Conservation (phyloP, 2,797 vertebrate genomes). For the Scomberomorus guttatus region DNA sequence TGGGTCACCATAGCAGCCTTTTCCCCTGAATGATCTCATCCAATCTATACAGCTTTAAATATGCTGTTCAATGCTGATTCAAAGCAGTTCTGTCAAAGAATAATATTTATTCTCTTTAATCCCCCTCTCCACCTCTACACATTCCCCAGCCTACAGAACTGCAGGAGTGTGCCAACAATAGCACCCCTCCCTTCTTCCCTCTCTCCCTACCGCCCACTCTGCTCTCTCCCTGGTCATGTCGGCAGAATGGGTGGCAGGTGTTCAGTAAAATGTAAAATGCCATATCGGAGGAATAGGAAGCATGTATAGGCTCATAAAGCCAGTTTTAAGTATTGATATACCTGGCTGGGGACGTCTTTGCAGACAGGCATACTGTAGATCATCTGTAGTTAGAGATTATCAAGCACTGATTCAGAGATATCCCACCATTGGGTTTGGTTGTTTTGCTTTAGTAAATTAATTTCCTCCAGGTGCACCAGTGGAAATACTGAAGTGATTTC, state of each 20-base stretch:
- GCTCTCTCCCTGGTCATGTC: constrained; percentile 20
- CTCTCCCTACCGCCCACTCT: constrained; percentile 35
- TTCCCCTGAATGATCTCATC: constrained; percentile 72
- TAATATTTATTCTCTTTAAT: constrained; percentile 80
- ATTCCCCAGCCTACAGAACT: constrained; percentile 67
- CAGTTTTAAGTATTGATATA: not conserved
- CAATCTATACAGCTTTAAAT: constrained; percentile 52
- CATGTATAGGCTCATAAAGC: constrained; percentile 10
- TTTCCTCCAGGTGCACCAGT: constrained; percentile 61
- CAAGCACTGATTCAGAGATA: constrained; percentile 20
- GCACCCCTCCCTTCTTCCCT: constrained; percentile 64
- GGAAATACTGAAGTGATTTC: constrained; percentile 33
- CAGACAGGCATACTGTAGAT: constrained; percentile 13
- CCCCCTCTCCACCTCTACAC: constrained; percentile 68
- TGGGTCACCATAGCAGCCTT: constrained; percentile 32
- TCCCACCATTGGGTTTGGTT: constrained; percentile 45
- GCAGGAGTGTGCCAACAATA: constrained; percentile 73
- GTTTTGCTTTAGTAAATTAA: constrained; percentile 62
- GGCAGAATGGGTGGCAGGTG: constrained; percentile 62
- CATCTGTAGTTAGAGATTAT: constrained; percentile 9
- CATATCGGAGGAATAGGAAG: constrained; percentile 1
- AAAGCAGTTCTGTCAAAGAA: constrained; percentile 68
- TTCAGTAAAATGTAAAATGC: constrained; percentile 31
- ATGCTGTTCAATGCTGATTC: constrained; percentile 55
- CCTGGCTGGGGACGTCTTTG: not conserved